Evolutionary conservation across 37 sponge, comb jelly and placozoan species (phyloP).

Genomic region (Chondrosia reniformis): DNA sequence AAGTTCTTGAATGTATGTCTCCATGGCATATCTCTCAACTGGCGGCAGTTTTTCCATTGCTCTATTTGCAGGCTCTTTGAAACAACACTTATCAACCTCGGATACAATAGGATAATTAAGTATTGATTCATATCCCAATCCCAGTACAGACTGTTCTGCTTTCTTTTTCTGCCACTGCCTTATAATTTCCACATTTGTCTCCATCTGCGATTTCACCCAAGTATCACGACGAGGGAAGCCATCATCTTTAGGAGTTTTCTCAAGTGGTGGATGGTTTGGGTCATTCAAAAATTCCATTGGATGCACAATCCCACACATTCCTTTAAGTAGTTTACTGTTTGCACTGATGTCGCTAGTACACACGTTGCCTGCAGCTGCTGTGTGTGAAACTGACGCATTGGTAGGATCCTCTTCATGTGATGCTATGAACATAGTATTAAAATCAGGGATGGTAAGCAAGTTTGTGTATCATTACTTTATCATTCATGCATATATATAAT

Average conservation of each 20-base stretch:
- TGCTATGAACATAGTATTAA: not conserved
- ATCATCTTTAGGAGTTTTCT: constrained; percentile 2
- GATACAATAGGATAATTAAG: not conserved
- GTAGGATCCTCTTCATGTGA: constrained; percentile 3
- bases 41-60: constrained; percentile 3
- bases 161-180: constrained; percentile 3
- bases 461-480: constrained; percentile 1
- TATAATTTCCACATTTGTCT: constrained; percentile 1
- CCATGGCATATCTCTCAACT: constrained; percentile 3
- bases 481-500: not conserved
- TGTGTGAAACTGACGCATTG: not conserved
- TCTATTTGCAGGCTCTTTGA: constrained; percentile 2
- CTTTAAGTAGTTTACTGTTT: constrained; percentile 1
- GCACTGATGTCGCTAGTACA: constrained; percentile 3
- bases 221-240: constrained; percentile 1
- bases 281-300: constrained; percentile 2
- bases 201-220: constrained; percentile 3
- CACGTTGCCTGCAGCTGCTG: constrained; percentile 4
- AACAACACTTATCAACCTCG: constrained; percentile 2
- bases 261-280: constrained; percentile 3
- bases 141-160: constrained; percentile 3
- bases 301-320: not conserved
- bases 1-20: constrained; percentile 2
- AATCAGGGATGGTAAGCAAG: constrained; percentile 3
- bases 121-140: constrained; percentile 2